These are phyloP conservation scores for Iselma pallidipennis DNA, from an alignment of 2,888 invertebrate genomes.

Conservation along the genomic window DNA sequence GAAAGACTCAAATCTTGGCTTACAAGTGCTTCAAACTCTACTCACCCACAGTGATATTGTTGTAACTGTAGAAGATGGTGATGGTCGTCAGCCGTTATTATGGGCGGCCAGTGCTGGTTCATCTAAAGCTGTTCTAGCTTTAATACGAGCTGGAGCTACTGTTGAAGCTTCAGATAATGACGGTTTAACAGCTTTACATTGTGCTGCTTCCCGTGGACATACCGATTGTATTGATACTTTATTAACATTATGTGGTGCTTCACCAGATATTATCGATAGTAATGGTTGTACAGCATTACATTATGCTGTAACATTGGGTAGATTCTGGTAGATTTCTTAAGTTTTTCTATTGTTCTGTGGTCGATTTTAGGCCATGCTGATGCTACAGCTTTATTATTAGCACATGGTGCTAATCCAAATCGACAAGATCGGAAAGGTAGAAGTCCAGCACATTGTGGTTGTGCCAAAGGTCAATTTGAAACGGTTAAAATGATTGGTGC, in stretches of 20 bases:
- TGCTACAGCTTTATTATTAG: conserved; percentile 85
- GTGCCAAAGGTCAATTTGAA: conserved; percentile 89
- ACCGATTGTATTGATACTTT: conserved; percentile 88
- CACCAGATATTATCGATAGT: conserved; percentile 86
- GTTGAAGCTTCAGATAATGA: conserved; percentile 87
- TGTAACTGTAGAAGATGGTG: conserved; percentile 86
- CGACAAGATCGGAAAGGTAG: conserved; percentile 91
- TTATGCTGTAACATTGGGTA: conserved; percentile 86
- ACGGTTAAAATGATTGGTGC: conserved; percentile 68
- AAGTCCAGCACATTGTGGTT: conserved; percentile 93
- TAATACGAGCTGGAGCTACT: conserved; percentile 85
- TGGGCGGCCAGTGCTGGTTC: conserved; percentile 99
- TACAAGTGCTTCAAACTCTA: conserved; percentile 79
- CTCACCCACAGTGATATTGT: conserved; percentile 76
- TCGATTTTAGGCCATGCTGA: conserved; percentile 78
- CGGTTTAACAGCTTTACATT: conserved; percentile 93
- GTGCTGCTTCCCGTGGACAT: conserved; percentile 96
- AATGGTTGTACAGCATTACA: conserved; percentile 97
- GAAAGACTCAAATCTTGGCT: conserved; percentile 63
- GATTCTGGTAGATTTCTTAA: neutral
- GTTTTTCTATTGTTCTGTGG: neutral
- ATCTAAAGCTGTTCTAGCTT: conserved; percentile 84
- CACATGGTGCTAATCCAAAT: conserved; percentile 88
- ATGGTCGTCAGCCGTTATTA: conserved; percentile 89
- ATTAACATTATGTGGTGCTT: conserved; percentile 84